These are phyloP conservation scores for Poecilobothrus nobilitatus DNA, from an alignment of 2,888 invertebrate species.

Conservation along the genomic window DNA sequence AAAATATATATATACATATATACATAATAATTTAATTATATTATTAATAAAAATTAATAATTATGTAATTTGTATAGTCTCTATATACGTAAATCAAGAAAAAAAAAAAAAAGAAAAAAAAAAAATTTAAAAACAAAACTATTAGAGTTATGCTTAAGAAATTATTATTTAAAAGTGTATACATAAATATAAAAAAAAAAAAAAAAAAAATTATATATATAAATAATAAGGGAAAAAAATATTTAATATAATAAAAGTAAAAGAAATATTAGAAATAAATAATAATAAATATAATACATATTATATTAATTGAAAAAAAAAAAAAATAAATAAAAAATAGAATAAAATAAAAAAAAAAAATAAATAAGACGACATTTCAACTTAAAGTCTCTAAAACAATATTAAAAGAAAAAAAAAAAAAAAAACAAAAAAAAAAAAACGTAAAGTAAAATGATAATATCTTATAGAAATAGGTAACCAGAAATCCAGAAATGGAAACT, in stretches of 20 bases:
- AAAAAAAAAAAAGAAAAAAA: too few species aligned
- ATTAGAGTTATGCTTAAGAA: background rate
- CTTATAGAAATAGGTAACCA: too few species aligned
- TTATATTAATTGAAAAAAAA: background rate
- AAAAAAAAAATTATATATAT: background rate
- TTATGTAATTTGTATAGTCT: conserved; percentile 3
- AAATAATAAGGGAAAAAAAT: background rate
- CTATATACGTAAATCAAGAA: background rate
- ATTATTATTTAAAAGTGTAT: background rate
- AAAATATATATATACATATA: too few species aligned
- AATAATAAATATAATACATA: too few species aligned
- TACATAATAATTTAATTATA: too few species aligned
- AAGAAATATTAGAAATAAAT: background rate
- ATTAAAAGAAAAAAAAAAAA: too few species aligned
- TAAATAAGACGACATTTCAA: background rate
- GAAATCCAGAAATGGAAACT: background rate
- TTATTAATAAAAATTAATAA: too few species aligned
- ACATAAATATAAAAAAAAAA: background rate
- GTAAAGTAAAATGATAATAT: too few species aligned
- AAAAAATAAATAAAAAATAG: background rate
- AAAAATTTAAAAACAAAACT: background rate
- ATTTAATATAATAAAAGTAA: too few species aligned
- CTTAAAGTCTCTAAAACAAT: background rate
- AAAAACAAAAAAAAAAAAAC: too few species aligned
- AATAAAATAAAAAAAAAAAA: too few species aligned